Evolutionary conservation across 2,113 vertebrate genomes (phyloP), one percentile per base, ranked within the genome.

Genomic region (Beaufortia kweichowensis): DNA sequence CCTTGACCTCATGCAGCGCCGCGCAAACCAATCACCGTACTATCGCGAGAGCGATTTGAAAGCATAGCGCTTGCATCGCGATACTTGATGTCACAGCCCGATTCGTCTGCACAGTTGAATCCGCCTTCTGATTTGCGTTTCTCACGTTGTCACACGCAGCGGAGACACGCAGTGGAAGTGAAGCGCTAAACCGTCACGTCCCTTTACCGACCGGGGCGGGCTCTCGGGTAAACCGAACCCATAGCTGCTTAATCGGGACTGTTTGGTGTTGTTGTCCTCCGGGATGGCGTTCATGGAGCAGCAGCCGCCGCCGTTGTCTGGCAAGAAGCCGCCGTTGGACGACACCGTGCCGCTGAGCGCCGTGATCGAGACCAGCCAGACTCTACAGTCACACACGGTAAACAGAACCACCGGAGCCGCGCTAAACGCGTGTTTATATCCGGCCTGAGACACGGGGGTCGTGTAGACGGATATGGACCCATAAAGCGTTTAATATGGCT

Each of bases 301-400:
- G 85, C 93, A 89, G 79, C 78, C 24, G 70, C 57, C 60, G 57
- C 57, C 55, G 57, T 15, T 73, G 39, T 61, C 87, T 68, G 89
- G 91, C 24, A 89, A 93, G 71, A 91, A 93, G 88, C 88, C 92
- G 80, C 91, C 93, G 80, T 89, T 96, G 92, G 96, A 97, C 86
- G 96, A 98, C 88, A 96, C 95, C 33, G 91, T 93, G 8, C 91
- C 94, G 15, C 91, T 98, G 90, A 93, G 91, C 69, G 95, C 94
- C 70, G 86, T 92, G 82, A 96, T 98, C 87, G 95, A 98, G 87
- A 91, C 95, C 84, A 96, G 94, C 86, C 96, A 97, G 90, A 97
- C 90, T 85, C 88, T 97, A 41, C 95, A 97, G 70, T 95, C 95
- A 4, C 95, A 97, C 90, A 97, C 96, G 93, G 96, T 97, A 89